These are phyloP conservation scores for Erythrolamprus reginae DNA, from an alignment of 2,113 vertebrate species.

Conservation along the genomic window DNA sequence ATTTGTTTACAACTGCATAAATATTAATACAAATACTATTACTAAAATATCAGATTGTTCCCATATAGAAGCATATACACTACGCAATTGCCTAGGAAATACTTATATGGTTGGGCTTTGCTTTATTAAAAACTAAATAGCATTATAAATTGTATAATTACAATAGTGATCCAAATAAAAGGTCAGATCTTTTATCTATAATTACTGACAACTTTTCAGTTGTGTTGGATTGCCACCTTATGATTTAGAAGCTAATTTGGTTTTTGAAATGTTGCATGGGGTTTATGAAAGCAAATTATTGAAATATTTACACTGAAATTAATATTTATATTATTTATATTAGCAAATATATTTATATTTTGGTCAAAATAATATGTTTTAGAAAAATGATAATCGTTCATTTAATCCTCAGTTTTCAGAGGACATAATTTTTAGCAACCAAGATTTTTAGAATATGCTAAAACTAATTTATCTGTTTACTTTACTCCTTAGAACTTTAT, in stretches of 20 bases:
- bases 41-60: background rate
- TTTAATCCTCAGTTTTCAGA: background rate
- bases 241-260: background rate
- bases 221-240: background rate
- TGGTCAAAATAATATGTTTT: background rate
- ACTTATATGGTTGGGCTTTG: background rate
- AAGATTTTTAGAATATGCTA: rapidly evolving
- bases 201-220: background rate
- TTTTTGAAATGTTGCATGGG: background rate
- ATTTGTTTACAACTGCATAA: background rate
- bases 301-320: background rate
- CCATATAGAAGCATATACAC: background rate
- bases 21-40: background rate
- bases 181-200: background rate
- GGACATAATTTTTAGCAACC: background rate
- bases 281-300: background rate
- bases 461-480: background rate
- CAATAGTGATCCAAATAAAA: background rate
- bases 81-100: background rate
- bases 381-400: background rate
- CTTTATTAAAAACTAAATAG: background rate
- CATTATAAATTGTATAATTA: background rate
- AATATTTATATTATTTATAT: background rate
- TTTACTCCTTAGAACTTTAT: background rate
- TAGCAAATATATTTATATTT: background rate